Evolutionary conservation across 2,888 invertebrate species (phyloP), one percentile per base, ranked within the genome.

Genomic region (Mimumesa dahlbomi): DNA sequence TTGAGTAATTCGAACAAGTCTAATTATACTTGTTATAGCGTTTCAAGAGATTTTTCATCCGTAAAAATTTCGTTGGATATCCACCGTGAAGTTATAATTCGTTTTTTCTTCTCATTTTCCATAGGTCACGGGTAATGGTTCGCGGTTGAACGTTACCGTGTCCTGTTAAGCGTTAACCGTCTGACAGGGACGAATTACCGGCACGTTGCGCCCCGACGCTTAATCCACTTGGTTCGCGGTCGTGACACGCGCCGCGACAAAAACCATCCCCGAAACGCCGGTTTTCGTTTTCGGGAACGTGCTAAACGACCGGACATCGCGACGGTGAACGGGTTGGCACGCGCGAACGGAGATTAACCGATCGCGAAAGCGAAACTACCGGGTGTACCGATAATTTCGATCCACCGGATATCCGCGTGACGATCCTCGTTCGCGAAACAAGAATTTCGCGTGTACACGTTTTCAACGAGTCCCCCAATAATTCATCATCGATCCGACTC

Each of bases 151-250:
- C 14, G 29, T 21, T 38, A 31, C 25, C 29, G 18, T 34, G 46
- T 22, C 11, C 58, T 42, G 53, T 40, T 58, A 59, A 59, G 52
- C 59, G 59, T 69, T 59, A n/a, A 49, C 53, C 13, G 36, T 64
- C 59, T 43, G 58, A 69, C 53, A 49, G 64, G 31, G 34, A 46
- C 19, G 57, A 56, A 64, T 68, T 68, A 43, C 52, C 42, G 46
- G 16, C 5, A 6, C 18, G 18, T 36, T 38, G 42, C 53, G 16
- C 4, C 21, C 31, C 21, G 48, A 19, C 63, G 57, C 36, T 68
- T 69, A 69, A 59, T 64, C 59, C 52, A 40, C 40, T 64, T 34
- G 14, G 49, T 42, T 14, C 46, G 36, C 7, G 25, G 25, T n/a
- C 52, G 50, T 50, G 45, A 40, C 50, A 18, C 42, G 59, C 40